phyloP scores from a whole-genome alignment of 92 coral and sea anemone species.

The Montipora capitata region DNA sequence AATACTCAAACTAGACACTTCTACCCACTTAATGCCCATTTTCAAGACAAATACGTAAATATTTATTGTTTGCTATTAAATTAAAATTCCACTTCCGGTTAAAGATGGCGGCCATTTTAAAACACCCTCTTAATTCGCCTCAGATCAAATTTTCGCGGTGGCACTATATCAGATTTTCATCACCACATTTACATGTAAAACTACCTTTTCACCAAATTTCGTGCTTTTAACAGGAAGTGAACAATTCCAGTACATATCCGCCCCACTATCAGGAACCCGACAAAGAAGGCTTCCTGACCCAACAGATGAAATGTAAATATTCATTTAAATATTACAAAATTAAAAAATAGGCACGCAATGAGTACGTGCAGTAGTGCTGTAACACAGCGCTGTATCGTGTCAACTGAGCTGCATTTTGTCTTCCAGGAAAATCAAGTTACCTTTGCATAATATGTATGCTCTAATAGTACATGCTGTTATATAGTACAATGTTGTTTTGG shows the following conservation, averaged over 20 bases:
- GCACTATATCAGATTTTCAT: slow-evolving; percentile 66
- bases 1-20: slow-evolving; percentile 16
- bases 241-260: slow-evolving; percentile 53
- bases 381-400: too few relatives aligned
- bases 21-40: slow-evolving; percentile 9
- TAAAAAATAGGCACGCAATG: too few relatives aligned
- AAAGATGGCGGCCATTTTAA: slow-evolving; percentile 60
- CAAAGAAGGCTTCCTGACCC: too few relatives aligned
- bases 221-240: slow-evolving; percentile 67
- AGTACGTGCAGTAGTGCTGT: too few relatives aligned
- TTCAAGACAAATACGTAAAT: slow-evolving; percentile 8
- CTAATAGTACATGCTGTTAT: too few relatives aligned
- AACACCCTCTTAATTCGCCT: slow-evolving; percentile 42
- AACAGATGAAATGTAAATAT: too few relatives aligned
- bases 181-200: slow-evolving; percentile 34
- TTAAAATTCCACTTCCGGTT: slow-evolving; percentile 52
- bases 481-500: too few relatives aligned
- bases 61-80: neutral
- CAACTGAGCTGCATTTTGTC: too few relatives aligned
- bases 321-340: too few relatives aligned
- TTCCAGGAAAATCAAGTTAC: too few relatives aligned
- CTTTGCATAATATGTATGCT: too few relatives aligned
- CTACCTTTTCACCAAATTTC: slow-evolving; percentile 50
- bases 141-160: slow-evolving; percentile 30
- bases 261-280: slow-evolving; percentile 11